Evolutionary conservation across 2,888 invertebrate genomes (phyloP).

Genomic region (Aquatica leii): DNA sequence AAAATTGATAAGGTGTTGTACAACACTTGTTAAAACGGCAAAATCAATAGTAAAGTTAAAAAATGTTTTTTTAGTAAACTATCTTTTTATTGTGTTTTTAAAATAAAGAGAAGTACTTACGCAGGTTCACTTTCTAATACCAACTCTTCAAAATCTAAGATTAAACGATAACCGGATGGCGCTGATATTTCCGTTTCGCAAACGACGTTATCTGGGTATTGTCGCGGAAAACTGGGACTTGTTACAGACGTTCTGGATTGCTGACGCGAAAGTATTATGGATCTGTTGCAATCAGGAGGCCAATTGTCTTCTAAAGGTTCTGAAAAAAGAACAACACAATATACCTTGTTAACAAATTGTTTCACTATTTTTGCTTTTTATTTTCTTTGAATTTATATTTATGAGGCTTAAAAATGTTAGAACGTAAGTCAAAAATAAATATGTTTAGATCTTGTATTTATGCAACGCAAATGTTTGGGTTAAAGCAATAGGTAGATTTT

Average conservation of each 20-base stretch:
- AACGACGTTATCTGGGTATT: slow-evolving; percentile 78
- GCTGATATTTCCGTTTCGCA: slow-evolving; percentile 77
- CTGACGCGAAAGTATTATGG: slow-evolving; percentile 70
- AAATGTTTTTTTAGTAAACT: too few species aligned
- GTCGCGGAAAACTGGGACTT: slow-evolving; percentile 82
- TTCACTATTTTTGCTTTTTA: too few species aligned
- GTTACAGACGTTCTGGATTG: slow-evolving; percentile 74
- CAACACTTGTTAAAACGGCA: too few species aligned
- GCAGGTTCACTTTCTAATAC: slow-evolving; percentile 79
- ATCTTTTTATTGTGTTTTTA: too few species aligned
- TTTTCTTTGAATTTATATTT: background rate
- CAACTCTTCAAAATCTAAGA: slow-evolving; percentile 78
- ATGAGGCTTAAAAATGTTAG: background rate
- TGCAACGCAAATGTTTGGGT: too few species aligned
- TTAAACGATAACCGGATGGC: slow-evolving; percentile 73
- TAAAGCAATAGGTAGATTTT: too few species aligned
- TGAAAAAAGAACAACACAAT: slow-evolving; percentile 45
- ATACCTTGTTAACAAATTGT: too few species aligned
- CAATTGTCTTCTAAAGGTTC: slow-evolving; percentile 61
- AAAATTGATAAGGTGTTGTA: too few species aligned
- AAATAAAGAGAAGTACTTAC: slow-evolving; percentile 64
- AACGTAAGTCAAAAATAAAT: too few species aligned
- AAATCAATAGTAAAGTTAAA: too few species aligned
- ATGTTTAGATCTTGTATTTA: too few species aligned
- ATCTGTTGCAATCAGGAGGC: slow-evolving; percentile 72